Evolutionary conservation across 2,113 vertebrate genomes (phyloP), one percentile per base, ranked within the genome.

Genomic region (Salminus brasiliensis): DNA sequence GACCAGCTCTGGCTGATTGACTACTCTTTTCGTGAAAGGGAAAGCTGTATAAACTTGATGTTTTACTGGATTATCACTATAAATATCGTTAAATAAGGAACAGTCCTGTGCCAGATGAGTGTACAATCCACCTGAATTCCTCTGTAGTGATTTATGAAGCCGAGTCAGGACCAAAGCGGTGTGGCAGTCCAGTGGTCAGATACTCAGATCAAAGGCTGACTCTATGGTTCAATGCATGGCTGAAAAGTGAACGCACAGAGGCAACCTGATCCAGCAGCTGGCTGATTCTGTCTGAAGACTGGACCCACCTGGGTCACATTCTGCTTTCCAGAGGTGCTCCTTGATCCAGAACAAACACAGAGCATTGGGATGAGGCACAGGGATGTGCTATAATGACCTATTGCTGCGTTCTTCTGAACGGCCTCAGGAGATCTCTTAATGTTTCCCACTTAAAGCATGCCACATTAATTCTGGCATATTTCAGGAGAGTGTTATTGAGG

Each of bases 121-220:
- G 30, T 21, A 43, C 29, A 66, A 76, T 18, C 27, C 11, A 32
- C 11, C n/a, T 29, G 32, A 67, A 66, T 76, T 76, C 45, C 29
- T 53, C 62, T 41, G 4, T 52, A 59, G 47, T 78, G 39, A 70
- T 53, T 71, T 60, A 78, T 78, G 39, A 32, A 59, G 39, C 18
- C 32, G 39, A 70, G 36, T 76, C 39, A 15, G 25, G 25, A 53
- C 21, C 49, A 23, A 53, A 62, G 74, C 18, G 8, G 65, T 30
- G 66, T 53, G 25, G 65, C 0, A 52, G 34, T 57, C 75, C 29
- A 77, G 34, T 59, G 63, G 34, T 41, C 52, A 57, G 49, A 76
- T 67, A 67, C 68, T 68, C 39, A 67, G 49, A 57, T 77, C 49
- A 68, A 77, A 78, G 39, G 39, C 66, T 30, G 43, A 30, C 25